A percentile compares a stretch with the other conserved stretches of the same genome.
These are phyloP conservation scores for Peromyscus melanophrys DNA, from an alignment of 2,797 vertebrate species.

Conservation along the genomic window DNA sequence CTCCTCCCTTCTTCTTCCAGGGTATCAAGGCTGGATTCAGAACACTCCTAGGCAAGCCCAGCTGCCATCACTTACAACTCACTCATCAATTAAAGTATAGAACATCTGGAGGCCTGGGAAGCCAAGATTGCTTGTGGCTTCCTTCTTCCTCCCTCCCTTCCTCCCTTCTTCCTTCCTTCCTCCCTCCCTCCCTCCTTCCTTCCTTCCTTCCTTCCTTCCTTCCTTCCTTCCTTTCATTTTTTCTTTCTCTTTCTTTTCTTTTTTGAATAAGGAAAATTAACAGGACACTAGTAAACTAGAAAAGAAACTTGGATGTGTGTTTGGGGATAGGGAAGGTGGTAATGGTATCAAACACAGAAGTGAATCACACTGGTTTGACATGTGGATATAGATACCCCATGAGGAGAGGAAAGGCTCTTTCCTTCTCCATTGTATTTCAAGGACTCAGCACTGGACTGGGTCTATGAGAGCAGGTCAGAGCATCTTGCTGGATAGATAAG, in stretches of 20 bases:
- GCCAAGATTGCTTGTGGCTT: neutral
- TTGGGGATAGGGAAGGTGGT: slow-evolving; percentile 1
- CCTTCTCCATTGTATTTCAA: neutral
- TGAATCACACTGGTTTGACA: slow-evolving; percentile 13
- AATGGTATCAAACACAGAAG: slow-evolving; percentile 1
- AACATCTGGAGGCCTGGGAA: slow-evolving; percentile 57
- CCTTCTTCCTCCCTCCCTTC: neutral
- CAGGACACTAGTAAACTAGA: slow-evolving; percentile 1
- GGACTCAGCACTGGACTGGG: neutral
- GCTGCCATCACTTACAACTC: slow-evolving; percentile 44
- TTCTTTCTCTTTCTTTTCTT: neutral
- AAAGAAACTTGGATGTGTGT: slow-evolving; percentile 43
- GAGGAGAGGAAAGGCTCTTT: neutral
- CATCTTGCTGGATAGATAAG: neutral
- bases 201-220: accelerated
- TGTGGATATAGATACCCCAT: neutral
- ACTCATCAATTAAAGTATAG: slow-evolving; percentile 52
- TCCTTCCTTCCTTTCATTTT: neutral
- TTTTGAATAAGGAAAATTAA: slow-evolving; percentile 62
- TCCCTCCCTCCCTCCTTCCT: no score
- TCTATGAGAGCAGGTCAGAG: neutral
- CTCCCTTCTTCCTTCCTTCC: no score
- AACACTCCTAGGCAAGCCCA: slow-evolving; percentile 25
- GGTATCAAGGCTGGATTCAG: slow-evolving; percentile 32
- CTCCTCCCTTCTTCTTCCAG: slow-evolving; percentile 65